Conservation (phyloP, 2,888 invertebrate genomes). For the Prosopocoilus inquinatus region DNA sequence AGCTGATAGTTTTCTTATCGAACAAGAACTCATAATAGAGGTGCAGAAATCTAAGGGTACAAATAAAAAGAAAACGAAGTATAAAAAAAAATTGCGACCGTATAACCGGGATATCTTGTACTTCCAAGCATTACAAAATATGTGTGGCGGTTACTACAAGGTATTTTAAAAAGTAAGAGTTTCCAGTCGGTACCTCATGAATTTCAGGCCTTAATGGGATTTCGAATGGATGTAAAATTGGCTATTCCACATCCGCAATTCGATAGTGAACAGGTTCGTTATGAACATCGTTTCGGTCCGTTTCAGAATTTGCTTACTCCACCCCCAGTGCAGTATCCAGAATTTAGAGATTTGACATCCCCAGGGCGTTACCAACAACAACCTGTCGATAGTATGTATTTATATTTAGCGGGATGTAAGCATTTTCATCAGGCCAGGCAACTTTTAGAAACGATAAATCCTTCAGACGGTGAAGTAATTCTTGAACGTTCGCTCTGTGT, state of each 20-base stretch:
- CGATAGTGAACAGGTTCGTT: constrained; percentile 91
- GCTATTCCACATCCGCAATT: constrained; percentile 83
- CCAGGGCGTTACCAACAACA: constrained; percentile 57
- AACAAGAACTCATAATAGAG: constrained; percentile 57
- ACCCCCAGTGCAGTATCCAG: constrained; percentile 86
- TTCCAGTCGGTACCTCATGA: background rate
- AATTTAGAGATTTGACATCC: constrained; percentile 83
- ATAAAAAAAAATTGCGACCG: constrained; percentile 62
- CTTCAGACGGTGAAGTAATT: constrained; percentile 75
- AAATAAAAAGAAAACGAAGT: constrained; percentile 65
- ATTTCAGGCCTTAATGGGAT: constrained; percentile 79
- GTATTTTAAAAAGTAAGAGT: constrained; percentile 47
- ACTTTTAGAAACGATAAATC: constrained; percentile 77
- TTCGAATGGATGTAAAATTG: constrained; percentile 85
- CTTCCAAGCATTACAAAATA: constrained; percentile 88
- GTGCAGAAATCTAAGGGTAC: constrained; percentile 51
- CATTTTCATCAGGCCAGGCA: constrained; percentile 90
- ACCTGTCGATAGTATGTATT: constrained; percentile 54
- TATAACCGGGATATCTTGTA: constrained; percentile 82
- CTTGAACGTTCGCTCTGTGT: background rate
- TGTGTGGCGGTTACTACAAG: constrained; percentile 95
- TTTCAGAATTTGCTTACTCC: constrained; percentile 84
- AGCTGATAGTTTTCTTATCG: constrained; percentile 80
- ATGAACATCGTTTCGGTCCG: constrained; percentile 90
- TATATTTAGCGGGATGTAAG: constrained; percentile 83